Conservation (phyloP, 2,888 invertebrate genomes). For the Rhimphoctona megacephalus region DNA sequence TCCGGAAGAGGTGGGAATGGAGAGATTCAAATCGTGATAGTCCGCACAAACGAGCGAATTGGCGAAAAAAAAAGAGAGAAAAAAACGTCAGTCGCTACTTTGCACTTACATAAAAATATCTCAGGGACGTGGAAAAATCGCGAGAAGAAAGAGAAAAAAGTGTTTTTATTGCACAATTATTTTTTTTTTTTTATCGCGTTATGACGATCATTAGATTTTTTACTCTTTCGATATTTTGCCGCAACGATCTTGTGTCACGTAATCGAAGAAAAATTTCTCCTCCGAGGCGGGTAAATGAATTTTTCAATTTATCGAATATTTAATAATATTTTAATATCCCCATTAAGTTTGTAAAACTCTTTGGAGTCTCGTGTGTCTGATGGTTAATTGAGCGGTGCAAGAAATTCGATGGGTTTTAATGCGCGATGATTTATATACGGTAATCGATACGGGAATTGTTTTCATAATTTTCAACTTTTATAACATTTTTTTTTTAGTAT, state of each 20-base stretch:
- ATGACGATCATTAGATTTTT: slow-evolving; percentile 1
- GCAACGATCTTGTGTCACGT: slow-evolving; percentile 4
- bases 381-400: slow-evolving; percentile 1
- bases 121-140: slow-evolving; percentile 17
- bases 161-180: slow-evolving; percentile 11
- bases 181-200: slow-evolving; percentile 8
- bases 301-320: not conserved
- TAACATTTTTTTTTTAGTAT: slow-evolving; percentile 1
- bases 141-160: slow-evolving; percentile 18
- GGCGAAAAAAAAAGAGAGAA: slow-evolving; percentile 24
- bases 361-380: not conserved
- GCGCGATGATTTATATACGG: slow-evolving; percentile 42
- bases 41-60: slow-evolving; percentile 14
- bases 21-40: slow-evolving; percentile 57
- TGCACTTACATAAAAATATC: slow-evolving; percentile 27
- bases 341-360: not conserved
- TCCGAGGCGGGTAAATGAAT: not conserved
- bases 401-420: slow-evolving; percentile 21
- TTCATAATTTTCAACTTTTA: not conserved
- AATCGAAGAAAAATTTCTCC: slow-evolving; percentile 8
- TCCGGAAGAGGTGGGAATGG: slow-evolving; percentile 68
- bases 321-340: not conserved
- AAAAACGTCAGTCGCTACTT: not conserved
- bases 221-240: not conserved
- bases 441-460: not conserved